A percentile compares a stretch with the other conserved stretches of the same genome.
Conservation (phyloP, 2,113 vertebrate genomes). For the Serinus canaria region DNA sequence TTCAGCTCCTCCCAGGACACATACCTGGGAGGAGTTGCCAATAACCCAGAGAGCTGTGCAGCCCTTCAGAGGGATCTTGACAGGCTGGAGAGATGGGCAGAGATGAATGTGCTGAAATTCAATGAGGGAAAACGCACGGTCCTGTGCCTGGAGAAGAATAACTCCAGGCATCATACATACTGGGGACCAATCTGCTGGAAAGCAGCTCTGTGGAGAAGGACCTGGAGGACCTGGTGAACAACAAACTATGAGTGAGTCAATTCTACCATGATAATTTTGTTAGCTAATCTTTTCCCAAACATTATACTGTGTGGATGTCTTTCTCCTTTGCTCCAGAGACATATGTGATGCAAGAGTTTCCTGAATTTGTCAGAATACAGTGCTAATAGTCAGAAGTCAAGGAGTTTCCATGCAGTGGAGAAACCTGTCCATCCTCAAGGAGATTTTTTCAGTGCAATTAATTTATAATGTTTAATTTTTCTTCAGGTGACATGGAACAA, state of each 20-base stretch:
- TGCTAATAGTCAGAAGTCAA: not conserved
- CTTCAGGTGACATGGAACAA: not conserved
- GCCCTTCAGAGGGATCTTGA: not conserved
- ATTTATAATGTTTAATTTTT: not conserved
- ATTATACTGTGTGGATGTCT: not conserved
- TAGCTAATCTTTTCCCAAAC: not conserved
- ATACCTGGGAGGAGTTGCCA: not conserved
- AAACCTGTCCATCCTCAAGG: not conserved
- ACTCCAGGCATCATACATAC: not conserved
- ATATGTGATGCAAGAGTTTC: not conserved
- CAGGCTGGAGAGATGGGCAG: not conserved
- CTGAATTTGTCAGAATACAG: not conserved
- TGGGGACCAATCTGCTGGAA: not conserved
- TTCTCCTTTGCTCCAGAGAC: not conserved
- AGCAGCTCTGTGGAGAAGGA: not conserved
- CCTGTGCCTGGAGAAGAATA: not conserved
- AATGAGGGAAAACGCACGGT: not conserved
- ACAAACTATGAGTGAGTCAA: not conserved
- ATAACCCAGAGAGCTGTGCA: not conserved
- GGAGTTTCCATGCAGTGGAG: not conserved
- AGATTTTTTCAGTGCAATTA: not conserved
- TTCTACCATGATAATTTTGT: not conserved
- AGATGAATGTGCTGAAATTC: not conserved
- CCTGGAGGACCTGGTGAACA: not conserved
- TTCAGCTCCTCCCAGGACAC: not conserved